Evolutionary conservation across 2,113 vertebrate species (phyloP).

Genomic region (Lamprologus speciosus): DNA sequence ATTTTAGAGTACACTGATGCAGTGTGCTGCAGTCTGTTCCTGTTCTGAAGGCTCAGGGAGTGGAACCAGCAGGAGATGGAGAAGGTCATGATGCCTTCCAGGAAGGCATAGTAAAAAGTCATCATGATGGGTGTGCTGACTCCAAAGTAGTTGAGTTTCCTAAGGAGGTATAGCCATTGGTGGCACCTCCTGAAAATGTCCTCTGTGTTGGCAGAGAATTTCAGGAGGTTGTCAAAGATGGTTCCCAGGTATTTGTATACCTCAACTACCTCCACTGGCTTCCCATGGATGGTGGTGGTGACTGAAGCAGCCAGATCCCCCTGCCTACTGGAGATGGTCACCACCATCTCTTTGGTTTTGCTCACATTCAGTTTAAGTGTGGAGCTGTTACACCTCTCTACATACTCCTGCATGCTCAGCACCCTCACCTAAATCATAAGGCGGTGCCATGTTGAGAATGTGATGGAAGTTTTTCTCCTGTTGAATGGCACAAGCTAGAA

Average conservation of each 20-base stretch:
- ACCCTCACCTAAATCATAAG: background rate
- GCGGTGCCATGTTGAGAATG: background rate
- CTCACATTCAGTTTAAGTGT: background rate
- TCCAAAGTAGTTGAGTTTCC: background rate
- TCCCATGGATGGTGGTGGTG: background rate
- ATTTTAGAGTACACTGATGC: background rate
- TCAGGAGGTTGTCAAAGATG: background rate
- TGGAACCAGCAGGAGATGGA: rapidly evolving
- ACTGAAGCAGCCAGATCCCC: background rate
- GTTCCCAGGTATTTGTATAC: background rate
- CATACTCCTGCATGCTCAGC: background rate
- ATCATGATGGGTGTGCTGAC: background rate
- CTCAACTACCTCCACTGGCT: background rate
- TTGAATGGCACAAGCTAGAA: background rate
- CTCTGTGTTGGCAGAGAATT: background rate
- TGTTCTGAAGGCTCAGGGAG: background rate
- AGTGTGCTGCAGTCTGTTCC: background rate
- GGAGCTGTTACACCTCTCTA: background rate
- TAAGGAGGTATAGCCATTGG: background rate
- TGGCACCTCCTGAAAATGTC: background rate
- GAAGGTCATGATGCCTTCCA: background rate
- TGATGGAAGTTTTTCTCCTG: background rate
- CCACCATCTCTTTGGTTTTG: background rate
- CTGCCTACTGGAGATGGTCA: background rate
- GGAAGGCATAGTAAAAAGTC: background rate